Percentiles rank a stretch among this genome's conserved stretches.
phyloP scores from a whole-genome alignment of 2,888 invertebrate species.

The Netelia virgata region DNA sequence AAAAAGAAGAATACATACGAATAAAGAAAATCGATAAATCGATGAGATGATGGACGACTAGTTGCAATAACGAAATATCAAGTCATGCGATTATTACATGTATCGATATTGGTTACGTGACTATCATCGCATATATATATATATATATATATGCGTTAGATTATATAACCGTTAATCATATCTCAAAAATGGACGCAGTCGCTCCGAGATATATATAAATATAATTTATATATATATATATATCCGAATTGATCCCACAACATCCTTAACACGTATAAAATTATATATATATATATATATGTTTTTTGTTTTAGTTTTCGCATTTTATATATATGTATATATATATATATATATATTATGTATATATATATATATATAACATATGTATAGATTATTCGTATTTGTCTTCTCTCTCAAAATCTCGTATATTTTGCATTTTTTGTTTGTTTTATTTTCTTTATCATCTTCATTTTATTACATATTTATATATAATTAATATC shows the following conservation, averaged over 20 bases:
- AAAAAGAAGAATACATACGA: background rate
- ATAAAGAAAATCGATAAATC: no score
- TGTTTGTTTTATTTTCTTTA: conserved; percentile 18
- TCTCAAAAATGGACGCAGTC: conserved; percentile 64
- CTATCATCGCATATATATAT: conserved; percentile 20
- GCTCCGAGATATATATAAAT: conserved; percentile 64
- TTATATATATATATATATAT: conserved; percentile 65
- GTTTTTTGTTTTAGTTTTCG: conserved; percentile 32
- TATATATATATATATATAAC: conserved; percentile 45
- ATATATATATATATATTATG: conserved; percentile 28
- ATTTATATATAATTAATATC: conserved; percentile 61
- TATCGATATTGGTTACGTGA: background rate
- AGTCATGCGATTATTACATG: conserved; percentile 11
- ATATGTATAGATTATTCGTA: conserved; percentile 64
- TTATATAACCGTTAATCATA: conserved; percentile 39
- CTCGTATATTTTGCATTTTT: conserved; percentile 39
- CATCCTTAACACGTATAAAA: conserved; percentile 73
- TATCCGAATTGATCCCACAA: conserved; percentile 80
- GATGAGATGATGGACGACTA: conserved; percentile 27
- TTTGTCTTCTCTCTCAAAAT: conserved; percentile 60
- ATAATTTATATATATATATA: conserved; percentile 37
- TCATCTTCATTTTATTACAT: conserved; percentile 41
- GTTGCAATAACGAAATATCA: conserved; percentile 41
- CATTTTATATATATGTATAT: conserved; percentile 60
- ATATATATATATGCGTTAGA: background rate